Conservation (phyloP, 2,113 vertebrate genomes). For the Poeciliopsis retropinna region DNA sequence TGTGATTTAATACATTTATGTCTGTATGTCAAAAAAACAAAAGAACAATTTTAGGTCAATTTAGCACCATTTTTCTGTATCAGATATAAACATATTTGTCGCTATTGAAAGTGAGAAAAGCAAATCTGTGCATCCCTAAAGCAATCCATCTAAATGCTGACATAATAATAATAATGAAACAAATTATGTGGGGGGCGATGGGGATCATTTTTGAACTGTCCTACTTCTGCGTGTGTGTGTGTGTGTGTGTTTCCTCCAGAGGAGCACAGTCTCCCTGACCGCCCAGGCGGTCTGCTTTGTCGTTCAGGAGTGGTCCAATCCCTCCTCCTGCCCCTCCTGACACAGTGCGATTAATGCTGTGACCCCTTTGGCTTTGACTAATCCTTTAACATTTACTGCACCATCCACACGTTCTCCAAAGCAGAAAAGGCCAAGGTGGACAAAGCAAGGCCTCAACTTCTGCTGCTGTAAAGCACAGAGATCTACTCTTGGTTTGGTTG, state of each 20-base stretch:
- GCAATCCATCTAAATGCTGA: neutral
- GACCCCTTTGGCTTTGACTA: constrained; percentile 73
- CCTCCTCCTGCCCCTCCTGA: constrained; percentile 49
- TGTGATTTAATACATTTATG: no score
- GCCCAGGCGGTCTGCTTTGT: constrained; percentile 31
- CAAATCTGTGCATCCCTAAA: neutral
- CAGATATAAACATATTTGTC: no score
- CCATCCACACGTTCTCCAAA: constrained; percentile 48
- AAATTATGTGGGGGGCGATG: no score
- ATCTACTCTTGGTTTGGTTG: neutral
- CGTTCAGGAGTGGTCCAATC: constrained; percentile 52
- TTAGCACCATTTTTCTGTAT: no score
- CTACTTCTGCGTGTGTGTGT: neutral
- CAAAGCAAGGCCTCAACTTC: constrained; percentile 20
- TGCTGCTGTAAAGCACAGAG: constrained; percentile 21
- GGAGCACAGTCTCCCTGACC: constrained; percentile 52
- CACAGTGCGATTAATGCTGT: constrained; percentile 74
- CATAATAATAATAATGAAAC: neutral
- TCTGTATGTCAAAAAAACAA: no score
- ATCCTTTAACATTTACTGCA: constrained; percentile 66
- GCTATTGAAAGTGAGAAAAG: no score
- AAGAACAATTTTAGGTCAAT: no score
- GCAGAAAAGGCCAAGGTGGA: constrained; percentile 26
- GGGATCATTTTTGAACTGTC: neutral
- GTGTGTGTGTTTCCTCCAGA: constrained; percentile 15